Percentiles rank a stretch among this genome's conserved stretches.
Conservation (phyloP, 2,888 invertebrate genomes). For the Tetropium fuscum region DNA sequence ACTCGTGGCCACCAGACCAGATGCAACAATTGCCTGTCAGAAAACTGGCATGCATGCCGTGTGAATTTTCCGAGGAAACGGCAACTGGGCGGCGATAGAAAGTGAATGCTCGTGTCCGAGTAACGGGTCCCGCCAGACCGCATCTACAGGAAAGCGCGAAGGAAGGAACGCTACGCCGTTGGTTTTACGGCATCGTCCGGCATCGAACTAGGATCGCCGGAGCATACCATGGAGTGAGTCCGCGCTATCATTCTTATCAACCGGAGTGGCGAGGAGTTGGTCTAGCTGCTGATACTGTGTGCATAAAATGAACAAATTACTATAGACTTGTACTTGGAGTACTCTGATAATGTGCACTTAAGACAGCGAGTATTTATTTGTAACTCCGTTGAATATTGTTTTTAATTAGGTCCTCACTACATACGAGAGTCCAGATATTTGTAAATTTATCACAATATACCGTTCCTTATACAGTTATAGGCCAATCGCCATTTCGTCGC, state of each 20-base stretch:
- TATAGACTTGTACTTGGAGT: too few relatives aligned
- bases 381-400: too few relatives aligned
- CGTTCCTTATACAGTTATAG: too few relatives aligned
- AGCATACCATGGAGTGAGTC: background rate
- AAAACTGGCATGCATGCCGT: conserved; percentile 19
- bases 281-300: background rate
- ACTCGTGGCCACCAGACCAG: conserved; percentile 22
- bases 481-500: too few relatives aligned
- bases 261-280: background rate
- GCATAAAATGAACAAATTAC: too few relatives aligned
- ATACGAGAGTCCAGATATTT: too few relatives aligned
- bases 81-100: conserved; percentile 1
- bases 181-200: conserved; percentile 1
- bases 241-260: background rate
- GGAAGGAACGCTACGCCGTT: conserved; percentile 8
- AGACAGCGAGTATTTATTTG: too few relatives aligned
- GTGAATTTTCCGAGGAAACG: conserved; percentile 22
- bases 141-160: conserved; percentile 15
- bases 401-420: too few relatives aligned
- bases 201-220: conserved; percentile 4
- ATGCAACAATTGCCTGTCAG: conserved; percentile 17
- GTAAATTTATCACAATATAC: too few relatives aligned
- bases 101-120: conserved; percentile 11
- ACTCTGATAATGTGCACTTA: too few relatives aligned
- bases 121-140: conserved; percentile 4